These are phyloP conservation scores for Amorpha juglandis DNA, from an alignment of 2,888 invertebrate species.

Conservation along the genomic window DNA sequence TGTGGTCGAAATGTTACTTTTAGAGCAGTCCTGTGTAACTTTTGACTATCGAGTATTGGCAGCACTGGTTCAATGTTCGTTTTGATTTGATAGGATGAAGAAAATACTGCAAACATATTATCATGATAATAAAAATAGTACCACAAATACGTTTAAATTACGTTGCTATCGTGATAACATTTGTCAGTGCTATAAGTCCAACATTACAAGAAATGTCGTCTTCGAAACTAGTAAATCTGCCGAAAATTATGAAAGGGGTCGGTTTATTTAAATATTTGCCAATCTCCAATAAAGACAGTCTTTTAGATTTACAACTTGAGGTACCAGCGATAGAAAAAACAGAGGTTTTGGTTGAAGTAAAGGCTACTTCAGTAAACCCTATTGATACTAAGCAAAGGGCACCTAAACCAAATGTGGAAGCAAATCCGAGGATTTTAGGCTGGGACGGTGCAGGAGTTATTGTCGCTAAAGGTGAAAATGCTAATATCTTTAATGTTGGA, in stretches of 20 bases:
- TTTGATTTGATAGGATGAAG: too few relatives aligned
- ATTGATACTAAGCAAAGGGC: constrained; percentile 72
- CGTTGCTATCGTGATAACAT: neutral
- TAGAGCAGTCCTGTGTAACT: too few relatives aligned
- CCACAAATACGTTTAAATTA: neutral
- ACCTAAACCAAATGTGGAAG: constrained; percentile 63
- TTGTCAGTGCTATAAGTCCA: constrained; percentile 10
- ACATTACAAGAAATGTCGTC: constrained; percentile 32
- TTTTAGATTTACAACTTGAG: constrained; percentile 67
- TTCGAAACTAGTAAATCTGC: constrained; percentile 48
- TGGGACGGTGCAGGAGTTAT: constrained; percentile 74
- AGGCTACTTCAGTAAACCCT: constrained; percentile 71
- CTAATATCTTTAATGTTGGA: constrained; percentile 60
- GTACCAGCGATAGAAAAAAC: constrained; percentile 56
- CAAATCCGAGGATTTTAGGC: constrained; percentile 63
- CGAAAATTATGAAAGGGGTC: constrained; percentile 73
- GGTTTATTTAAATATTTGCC: constrained; percentile 75
- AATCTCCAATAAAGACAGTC: constrained; percentile 62
- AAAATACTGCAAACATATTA: neutral
- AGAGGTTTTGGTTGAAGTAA: constrained; percentile 72
- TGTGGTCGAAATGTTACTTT: too few relatives aligned
- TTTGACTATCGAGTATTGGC: too few relatives aligned
- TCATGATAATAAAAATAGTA: neutral
- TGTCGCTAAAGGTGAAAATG: constrained; percentile 59
- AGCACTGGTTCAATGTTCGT: too few relatives aligned